Percentiles rank a stretch among this genome's conserved stretches.
phyloP scores from a whole-genome alignment of 2,797 vertebrate species.

The Smutsia gigantea region DNA sequence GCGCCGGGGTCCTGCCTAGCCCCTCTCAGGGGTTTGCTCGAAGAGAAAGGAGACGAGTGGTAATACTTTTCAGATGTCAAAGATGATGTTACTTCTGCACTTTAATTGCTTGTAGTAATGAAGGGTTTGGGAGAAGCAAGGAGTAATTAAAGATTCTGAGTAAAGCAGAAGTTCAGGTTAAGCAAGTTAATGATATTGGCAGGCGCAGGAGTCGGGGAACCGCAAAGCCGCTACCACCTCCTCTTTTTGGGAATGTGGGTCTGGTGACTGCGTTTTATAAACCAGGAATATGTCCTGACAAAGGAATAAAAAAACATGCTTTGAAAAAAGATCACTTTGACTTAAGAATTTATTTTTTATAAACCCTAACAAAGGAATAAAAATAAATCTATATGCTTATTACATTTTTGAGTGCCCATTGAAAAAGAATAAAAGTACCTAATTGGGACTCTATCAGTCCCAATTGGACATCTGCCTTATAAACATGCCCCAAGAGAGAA shows the following conservation, averaged over 20 bases:
- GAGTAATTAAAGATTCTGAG: slow-evolving; percentile 39
- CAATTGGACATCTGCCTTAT: slow-evolving; percentile 35
- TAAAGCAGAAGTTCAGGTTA: slow-evolving; percentile 50
- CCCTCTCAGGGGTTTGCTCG: neutral
- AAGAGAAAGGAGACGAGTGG: neutral
- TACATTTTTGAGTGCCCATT: neutral
- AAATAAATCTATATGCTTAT: slow-evolving; percentile 59
- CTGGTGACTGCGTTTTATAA: slow-evolving; percentile 43
- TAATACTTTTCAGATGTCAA: slow-evolving; percentile 62
- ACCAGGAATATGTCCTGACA: slow-evolving; percentile 39
- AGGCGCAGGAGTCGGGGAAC: slow-evolving; percentile 2
- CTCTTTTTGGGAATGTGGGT: slow-evolving; percentile 37
- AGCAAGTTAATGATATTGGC: slow-evolving; percentile 60
- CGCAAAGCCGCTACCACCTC: slow-evolving; percentile 46
- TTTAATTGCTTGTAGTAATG: slow-evolving; percentile 69
- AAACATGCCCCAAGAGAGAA: slow-evolving; percentile 23
- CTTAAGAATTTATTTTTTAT: slow-evolving; percentile 59
- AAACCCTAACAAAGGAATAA: slow-evolving; percentile 64
- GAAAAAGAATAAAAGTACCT: slow-evolving; percentile 54
- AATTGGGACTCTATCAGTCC: neutral
- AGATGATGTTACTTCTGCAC: slow-evolving; percentile 36
- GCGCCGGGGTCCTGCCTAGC: neutral
- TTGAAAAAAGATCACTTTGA: slow-evolving; percentile 33
- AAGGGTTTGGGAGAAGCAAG: slow-evolving; percentile 54
- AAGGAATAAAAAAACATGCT: slow-evolving; percentile 45